phyloP scores from a whole-genome alignment of 2,113 vertebrate genomes.

The Cygnus buccinator region DNA sequence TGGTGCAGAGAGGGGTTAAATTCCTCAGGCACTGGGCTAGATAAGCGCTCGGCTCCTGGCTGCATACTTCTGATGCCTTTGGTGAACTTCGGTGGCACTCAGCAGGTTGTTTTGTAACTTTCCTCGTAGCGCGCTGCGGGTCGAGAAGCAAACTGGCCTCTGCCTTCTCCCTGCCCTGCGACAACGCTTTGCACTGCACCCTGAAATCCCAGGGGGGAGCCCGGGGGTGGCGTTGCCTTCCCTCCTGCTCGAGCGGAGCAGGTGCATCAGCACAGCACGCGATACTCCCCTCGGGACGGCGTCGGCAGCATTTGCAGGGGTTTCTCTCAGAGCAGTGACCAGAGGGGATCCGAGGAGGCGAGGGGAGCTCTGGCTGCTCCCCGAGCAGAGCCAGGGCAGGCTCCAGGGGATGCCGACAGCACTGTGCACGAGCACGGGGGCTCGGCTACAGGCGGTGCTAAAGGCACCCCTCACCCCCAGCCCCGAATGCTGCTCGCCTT shows the following conservation, averaged over 20 bases:
- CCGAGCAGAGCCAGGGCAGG: accelerated
- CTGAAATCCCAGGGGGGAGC: not conserved
- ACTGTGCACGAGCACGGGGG: not conserved
- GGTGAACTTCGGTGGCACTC: not conserved
- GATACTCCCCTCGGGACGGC: not conserved
- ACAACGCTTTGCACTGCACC: not conserved
- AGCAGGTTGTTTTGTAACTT: constrained; percentile 52
- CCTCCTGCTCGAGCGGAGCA: not conserved
- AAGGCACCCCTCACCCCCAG: accelerated
- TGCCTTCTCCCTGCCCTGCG: not conserved
- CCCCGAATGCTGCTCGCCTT: not conserved
- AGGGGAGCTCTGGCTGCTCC: not conserved
- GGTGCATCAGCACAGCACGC: accelerated
- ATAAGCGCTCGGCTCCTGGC: not conserved
- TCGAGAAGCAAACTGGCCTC: not conserved
- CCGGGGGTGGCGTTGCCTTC: not conserved
- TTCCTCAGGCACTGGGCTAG: not conserved
- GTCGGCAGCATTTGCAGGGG: not conserved
- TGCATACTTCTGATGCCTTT: constrained; percentile 53
- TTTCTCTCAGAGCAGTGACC: not conserved
- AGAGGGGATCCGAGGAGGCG: accelerated
- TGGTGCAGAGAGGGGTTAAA: not conserved
- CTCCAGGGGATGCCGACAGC: not conserved
- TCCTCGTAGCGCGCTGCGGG: not conserved
- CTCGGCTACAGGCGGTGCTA: not conserved